Evolutionary conservation across 2,888 invertebrate genomes (phyloP).

Genomic region (Drosophila siamana): DNA sequence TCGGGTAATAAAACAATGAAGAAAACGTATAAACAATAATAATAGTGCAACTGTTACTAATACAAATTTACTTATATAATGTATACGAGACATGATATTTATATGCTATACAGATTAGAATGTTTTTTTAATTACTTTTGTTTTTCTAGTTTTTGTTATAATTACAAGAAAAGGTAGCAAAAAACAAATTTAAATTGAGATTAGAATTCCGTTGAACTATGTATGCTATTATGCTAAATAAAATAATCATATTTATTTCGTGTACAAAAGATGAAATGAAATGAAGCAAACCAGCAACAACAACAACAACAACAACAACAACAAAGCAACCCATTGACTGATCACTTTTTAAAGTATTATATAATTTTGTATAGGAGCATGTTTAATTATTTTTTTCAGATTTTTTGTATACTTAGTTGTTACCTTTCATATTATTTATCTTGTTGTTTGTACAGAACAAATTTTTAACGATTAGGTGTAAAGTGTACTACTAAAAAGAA

Average conservation of each 20-base stretch:
- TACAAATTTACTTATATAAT: constrained; percentile 73
- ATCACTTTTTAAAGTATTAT: constrained; percentile 78
- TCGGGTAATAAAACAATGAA: constrained; percentile 57
- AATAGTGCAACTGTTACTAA: constrained; percentile 77
- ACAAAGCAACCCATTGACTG: constrained; percentile 72
- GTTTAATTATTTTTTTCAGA: constrained; percentile 42
- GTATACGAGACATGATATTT: constrained; percentile 62
- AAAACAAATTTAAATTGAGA: constrained; percentile 45
- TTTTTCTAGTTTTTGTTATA: constrained; percentile 37
- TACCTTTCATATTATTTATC: constrained; percentile 46
- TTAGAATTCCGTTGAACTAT: constrained; percentile 63
- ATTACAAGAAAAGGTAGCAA: constrained; percentile 1
- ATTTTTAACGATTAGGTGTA: constrained; percentile 76
- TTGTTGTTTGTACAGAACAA: constrained; percentile 60
- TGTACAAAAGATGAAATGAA: constrained; percentile 37
- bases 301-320: constrained; percentile 52
- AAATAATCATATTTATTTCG: constrained; percentile 62
- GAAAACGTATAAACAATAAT: constrained; percentile 61
- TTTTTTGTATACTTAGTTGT: constrained; percentile 40
- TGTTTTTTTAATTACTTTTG: constrained; percentile 37
- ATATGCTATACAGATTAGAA: constrained; percentile 52
- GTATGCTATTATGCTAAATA: constrained; percentile 13
- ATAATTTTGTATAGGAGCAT: constrained; percentile 74
- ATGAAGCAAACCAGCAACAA: constrained; percentile 28
- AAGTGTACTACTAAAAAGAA: constrained; percentile 67